phyloP scores from a whole-genome alignment of 2,797 vertebrate genomes.

The Octomys mimax region DNA sequence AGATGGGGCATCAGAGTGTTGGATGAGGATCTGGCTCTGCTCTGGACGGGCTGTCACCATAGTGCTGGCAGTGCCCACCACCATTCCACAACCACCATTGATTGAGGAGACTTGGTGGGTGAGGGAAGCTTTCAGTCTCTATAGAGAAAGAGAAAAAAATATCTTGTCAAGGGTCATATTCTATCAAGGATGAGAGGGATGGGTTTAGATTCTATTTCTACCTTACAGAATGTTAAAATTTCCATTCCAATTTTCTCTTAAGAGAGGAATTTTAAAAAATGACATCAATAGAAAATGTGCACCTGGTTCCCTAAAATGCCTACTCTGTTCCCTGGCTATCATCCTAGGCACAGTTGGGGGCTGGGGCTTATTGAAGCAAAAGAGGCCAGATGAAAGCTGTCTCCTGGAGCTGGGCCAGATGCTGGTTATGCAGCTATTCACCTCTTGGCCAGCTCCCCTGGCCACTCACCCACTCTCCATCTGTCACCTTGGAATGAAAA shows the following conservation, averaged over 20 bases:
- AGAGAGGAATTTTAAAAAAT: slow-evolving; percentile 73
- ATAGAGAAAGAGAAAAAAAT: slow-evolving; percentile 44
- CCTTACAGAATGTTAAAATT: slow-evolving; percentile 64
- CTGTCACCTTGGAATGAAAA: slow-evolving; percentile 82
- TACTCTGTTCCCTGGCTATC: slow-evolving; percentile 75
- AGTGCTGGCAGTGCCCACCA: slow-evolving; percentile 93
- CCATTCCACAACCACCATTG: slow-evolving; percentile 91
- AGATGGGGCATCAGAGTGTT: slow-evolving; percentile 96
- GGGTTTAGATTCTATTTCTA: slow-evolving; percentile 63
- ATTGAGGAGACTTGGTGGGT: slow-evolving; percentile 94
- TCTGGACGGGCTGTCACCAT: slow-evolving; percentile 96
- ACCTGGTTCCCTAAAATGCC: slow-evolving; percentile 76
- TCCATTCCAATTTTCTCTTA: slow-evolving; percentile 59
- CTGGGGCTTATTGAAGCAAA: slow-evolving; percentile 55
- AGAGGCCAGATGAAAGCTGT: slow-evolving; percentile 76
- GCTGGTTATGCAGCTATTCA: slow-evolving; percentile 60
- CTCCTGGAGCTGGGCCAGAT: slow-evolving; percentile 69
- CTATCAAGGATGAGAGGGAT: slow-evolving; percentile 27
- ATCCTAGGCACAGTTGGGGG: slow-evolving; percentile 76
- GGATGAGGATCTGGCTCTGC: slow-evolving; percentile 95
- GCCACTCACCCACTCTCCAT: slow-evolving; percentile 83
- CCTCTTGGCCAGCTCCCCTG: slow-evolving; percentile 81
- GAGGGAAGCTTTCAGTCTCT: slow-evolving; percentile 97
- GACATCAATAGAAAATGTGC: slow-evolving; percentile 47
- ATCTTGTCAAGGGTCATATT: slow-evolving; percentile 47